These are phyloP conservation scores for Hyposmocoma kahamanoa DNA, from an alignment of 1,140 invertebrate species.

Conservation along the genomic window DNA sequence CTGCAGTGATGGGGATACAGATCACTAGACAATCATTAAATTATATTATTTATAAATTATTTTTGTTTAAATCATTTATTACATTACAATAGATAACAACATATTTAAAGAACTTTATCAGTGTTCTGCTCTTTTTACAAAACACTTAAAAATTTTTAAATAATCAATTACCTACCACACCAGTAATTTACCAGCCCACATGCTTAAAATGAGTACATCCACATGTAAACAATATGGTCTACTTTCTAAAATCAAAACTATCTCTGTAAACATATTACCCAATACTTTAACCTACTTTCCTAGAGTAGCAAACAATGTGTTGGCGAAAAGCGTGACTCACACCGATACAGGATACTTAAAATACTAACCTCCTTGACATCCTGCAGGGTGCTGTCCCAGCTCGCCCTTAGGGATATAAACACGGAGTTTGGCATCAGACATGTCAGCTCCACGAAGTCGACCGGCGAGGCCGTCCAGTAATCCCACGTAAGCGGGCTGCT, in stretches of 20 bases:
- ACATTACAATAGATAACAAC: too few species aligned
- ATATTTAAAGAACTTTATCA: too few species aligned
- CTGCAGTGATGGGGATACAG: too few species aligned
- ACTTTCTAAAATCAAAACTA: conserved; percentile 58
- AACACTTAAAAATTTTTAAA: too few species aligned
- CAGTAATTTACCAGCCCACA: not conserved
- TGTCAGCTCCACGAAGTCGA: conserved; percentile 80
- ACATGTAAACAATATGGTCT: conserved; percentile 43
- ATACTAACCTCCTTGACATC: conserved; percentile 88
- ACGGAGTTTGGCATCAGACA: conserved; percentile 91
- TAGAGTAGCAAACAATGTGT: conserved; percentile 36
- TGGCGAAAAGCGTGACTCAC: conserved; percentile 42
- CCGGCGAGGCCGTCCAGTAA: conserved; percentile 77
- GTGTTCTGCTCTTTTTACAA: too few species aligned
- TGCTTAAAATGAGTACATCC: conserved; percentile 6
- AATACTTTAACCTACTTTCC: conserved; percentile 57
- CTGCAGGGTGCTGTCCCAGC: conserved; percentile 81
- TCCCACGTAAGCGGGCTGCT: conserved; percentile 76
- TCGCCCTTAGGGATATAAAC: conserved; percentile 80
- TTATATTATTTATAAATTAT: too few species aligned
- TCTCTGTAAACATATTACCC: conserved; percentile 54
- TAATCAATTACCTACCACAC: too few species aligned
- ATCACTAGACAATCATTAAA: too few species aligned
- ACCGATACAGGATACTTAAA: conserved; percentile 21
- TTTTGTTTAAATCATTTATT: too few species aligned